Percentiles rank a stretch among this genome's conserved stretches.
Conservation (phyloP, 2,797 vertebrate species). For the Propithecus perrieri region DNA sequence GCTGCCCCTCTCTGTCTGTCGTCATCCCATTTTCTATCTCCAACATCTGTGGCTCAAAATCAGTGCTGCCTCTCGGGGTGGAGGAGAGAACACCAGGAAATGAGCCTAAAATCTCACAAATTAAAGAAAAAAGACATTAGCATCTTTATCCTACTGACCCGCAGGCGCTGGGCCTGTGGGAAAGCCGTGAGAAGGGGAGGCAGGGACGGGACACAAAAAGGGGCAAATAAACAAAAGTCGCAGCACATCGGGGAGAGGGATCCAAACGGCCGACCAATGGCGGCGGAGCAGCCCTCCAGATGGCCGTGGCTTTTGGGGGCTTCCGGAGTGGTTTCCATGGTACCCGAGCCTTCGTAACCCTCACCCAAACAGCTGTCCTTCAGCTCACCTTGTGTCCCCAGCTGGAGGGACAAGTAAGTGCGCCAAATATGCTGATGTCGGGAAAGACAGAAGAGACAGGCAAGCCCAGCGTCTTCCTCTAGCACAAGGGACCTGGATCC, state of each 20-base stretch:
- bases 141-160: conserved; percentile 76
- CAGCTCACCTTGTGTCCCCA: conserved; percentile 3
- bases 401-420: neutral
- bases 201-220: neutral
- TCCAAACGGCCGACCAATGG: neutral
- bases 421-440: neutral
- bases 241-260: neutral
- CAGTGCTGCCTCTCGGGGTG: conserved; percentile 73
- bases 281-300: neutral
- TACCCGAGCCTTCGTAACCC: neutral
- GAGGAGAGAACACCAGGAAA: conserved; percentile 74
- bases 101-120: conserved; percentile 72
- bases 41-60: conserved; percentile 54
- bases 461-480: neutral
- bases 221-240: neutral
- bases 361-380: conserved; percentile 26
- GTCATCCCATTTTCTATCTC: conserved; percentile 78
- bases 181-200: neutral
- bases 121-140: conserved; percentile 65
- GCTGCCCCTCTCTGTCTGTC: conserved; percentile 49
- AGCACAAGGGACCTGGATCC: neutral
- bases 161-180: neutral
- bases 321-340: conserved; percentile 58
- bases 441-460: neutral
- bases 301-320: neutral